Conservation (phyloP, 2,797 vertebrate species). For the Phyllotis vaccarum region DNA sequence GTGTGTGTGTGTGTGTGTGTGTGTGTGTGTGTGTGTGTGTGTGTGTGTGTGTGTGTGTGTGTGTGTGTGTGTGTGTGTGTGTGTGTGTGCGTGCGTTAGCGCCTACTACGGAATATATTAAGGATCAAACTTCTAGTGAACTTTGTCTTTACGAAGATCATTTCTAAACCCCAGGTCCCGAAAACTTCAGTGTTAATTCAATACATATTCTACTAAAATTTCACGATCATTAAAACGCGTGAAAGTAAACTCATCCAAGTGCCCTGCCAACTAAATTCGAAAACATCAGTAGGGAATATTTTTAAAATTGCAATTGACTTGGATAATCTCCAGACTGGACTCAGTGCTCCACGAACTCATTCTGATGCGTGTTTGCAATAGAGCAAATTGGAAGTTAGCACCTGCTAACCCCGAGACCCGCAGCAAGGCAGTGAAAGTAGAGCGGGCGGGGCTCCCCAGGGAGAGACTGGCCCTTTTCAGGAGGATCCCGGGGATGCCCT, state of each 20-base stretch:
- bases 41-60: neutral
- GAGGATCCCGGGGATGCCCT: slow-evolving; percentile 75
- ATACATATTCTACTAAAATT: neutral
- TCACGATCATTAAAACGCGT: neutral
- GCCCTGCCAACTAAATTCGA: neutral
- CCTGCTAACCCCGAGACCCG: neutral
- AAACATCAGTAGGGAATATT: slow-evolving; percentile 5
- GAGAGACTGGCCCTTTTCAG: neutral
- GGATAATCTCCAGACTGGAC: neutral
- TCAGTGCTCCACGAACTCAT: neutral
- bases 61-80: neutral
- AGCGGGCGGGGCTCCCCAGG: slow-evolving; percentile 7
- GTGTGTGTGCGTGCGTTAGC: neutral
- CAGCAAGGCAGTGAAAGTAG: neutral
- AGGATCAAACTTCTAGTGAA: slow-evolving; percentile 29
- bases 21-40: neutral
- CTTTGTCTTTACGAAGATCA: neutral
- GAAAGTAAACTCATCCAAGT: slow-evolving; percentile 14
- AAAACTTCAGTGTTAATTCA: slow-evolving; percentile 1
- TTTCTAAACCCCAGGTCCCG: neutral
- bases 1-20: neutral
- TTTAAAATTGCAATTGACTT: neutral
- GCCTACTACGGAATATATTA: neutral
- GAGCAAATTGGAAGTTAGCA: neutral
- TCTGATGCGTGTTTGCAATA: neutral